Evolutionary conservation across 1,140 invertebrate genomes (phyloP).

Genomic region (Sycophila sp.): DNA sequence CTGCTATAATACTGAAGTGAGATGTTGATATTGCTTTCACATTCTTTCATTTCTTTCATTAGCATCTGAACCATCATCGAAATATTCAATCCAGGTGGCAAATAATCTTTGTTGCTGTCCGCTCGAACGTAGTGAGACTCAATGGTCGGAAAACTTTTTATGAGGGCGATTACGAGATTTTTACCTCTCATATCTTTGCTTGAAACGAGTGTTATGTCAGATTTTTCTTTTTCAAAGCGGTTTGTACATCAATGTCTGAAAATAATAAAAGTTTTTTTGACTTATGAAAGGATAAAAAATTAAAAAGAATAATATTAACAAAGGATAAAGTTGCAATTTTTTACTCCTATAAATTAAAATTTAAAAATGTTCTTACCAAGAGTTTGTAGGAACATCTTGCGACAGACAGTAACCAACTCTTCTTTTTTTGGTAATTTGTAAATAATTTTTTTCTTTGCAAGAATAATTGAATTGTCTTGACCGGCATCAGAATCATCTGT

Average conservation of each 20-base stretch:
- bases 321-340: not conserved
- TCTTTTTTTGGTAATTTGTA: conserved; percentile 1
- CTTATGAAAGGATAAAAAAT: not conserved
- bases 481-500: not conserved
- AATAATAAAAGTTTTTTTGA: not conserved
- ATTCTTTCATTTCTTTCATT: not conserved
- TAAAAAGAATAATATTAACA: not conserved
- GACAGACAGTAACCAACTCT: not conserved
- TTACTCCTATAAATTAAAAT: not conserved
- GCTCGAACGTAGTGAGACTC: not conserved
- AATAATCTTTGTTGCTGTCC: not conserved
- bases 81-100: not conserved
- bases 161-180: not conserved
- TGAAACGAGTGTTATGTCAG: not conserved
- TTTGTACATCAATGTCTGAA: not conserved
- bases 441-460: not conserved
- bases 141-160: not conserved
- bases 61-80: not conserved
- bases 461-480: too few relatives aligned
- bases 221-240: not conserved
- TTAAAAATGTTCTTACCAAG: not conserved
- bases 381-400: not conserved
- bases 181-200: not conserved
- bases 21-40: not conserved
- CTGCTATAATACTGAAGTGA: not conserved